Conservation (phyloP, 1,140 invertebrate species). For the Pogonognathellus flavescens region DNA sequence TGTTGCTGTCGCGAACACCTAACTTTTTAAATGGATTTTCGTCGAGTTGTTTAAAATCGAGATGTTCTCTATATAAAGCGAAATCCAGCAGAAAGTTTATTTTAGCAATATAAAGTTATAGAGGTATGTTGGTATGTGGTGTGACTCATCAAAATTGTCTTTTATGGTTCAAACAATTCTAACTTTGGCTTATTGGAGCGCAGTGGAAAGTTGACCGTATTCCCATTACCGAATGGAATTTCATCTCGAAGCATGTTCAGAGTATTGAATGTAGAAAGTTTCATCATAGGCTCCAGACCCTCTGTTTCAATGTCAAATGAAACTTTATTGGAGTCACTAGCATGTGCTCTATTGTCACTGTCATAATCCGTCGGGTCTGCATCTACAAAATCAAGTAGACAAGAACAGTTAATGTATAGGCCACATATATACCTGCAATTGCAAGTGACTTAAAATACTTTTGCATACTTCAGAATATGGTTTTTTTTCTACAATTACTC, state of each 20-base stretch:
- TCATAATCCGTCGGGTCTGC: too few relatives aligned
- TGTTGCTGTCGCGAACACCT: background rate
- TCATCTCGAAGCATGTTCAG: background rate
- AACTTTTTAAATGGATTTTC: slow-evolving; percentile 14
- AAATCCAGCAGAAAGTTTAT: background rate
- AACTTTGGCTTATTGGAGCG: background rate
- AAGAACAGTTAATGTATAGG: too few relatives aligned
- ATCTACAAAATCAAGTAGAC: too few relatives aligned
- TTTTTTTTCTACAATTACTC: too few relatives aligned
- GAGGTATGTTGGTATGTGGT: background rate
- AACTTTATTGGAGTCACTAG: background rate
- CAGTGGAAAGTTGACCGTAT: background rate
- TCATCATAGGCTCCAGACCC: background rate
- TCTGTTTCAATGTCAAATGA: background rate
- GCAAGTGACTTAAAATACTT: too few relatives aligned
- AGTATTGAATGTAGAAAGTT: background rate
- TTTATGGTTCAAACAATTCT: background rate
- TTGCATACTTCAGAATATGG: too few relatives aligned
- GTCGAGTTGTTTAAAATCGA: background rate
- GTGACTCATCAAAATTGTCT: background rate
- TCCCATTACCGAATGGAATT: background rate
- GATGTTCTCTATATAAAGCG: background rate
- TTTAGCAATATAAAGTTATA: background rate
- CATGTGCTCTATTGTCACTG: background rate
- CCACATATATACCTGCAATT: too few relatives aligned